Base-by-base conservation (phyloP, 2,113 vertebrate genomes). In the Platichthys stellatus region DNA sequence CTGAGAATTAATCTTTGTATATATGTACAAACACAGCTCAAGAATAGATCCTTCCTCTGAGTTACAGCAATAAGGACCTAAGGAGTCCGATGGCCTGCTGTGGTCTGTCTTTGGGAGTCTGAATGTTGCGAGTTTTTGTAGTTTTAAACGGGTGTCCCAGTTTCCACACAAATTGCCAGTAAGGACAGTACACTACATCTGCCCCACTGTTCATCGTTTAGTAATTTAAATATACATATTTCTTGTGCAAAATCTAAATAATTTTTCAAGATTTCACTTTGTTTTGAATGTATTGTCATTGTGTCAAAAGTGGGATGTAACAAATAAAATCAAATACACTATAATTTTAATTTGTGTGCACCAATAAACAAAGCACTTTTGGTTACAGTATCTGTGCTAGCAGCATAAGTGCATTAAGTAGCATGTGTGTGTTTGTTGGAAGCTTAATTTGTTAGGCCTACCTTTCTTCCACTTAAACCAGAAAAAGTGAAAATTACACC, bases 391-490 rank as follows among this genome's bases (percentile, higher is more conserved):
- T 81, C 69, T 64, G 47, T 59, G 45, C 45, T 51, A 35, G 31
- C n/a, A 60, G 60, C 40, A 64, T 20, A 65, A 20, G 24, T 65
- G 43, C 45, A 28, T 51, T 13, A 49, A 58, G 58, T 43, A 40
- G 62, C 12, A 7, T 40, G 13, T 31, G 35, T 56, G 72, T 57
- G 35, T 51, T 38, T 47, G 43, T n/a, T 21, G 3, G 45, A 26
- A 20, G 72, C 51, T 56, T 72, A 10, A 53, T 67, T 65, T 64
- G 60, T 63, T 61, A 69, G 76, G 40, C 62, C 78, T 64, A 80
- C 73, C 74, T 94, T 89, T 91, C 76, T 51, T 95, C 94, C 78
- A 90, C 93, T 83, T 93, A 93, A 93, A 92, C 87, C 83, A 87
- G 75, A 89, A 85, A 83, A 88, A 82, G 89, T 93, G 88, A 92